Conservation (phyloP, 2,888 invertebrate genomes). For the Eucriotettix oculatus region DNA sequence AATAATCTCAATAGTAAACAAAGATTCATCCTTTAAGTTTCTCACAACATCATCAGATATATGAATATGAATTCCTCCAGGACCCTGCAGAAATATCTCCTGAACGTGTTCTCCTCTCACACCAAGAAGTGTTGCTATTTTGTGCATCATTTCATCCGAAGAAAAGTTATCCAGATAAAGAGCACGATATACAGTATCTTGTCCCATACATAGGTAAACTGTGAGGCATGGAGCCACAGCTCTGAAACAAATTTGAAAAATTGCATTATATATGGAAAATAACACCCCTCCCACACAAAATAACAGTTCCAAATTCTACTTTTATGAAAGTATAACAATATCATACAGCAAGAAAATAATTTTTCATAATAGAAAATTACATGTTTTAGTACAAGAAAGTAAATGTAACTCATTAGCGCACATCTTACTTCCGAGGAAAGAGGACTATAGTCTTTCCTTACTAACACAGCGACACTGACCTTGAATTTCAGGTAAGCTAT, state of each 20-base stretch:
- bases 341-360: too few species aligned
- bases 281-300: background rate
- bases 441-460: too few species aligned
- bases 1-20: slow-evolving; percentile 42
- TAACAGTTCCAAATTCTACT: too few species aligned
- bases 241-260: slow-evolving; percentile 1
- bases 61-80: slow-evolving; percentile 66
- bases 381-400: too few species aligned
- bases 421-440: too few species aligned
- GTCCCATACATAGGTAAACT: slow-evolving; percentile 55
- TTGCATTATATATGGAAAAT: background rate
- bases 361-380: too few species aligned
- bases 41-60: slow-evolving; percentile 73
- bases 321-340: too few species aligned
- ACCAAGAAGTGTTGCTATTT: slow-evolving; percentile 43
- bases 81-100: slow-evolving; percentile 62
- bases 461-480: too few species aligned
- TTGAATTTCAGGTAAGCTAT: too few species aligned
- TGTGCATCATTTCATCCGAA: slow-evolving; percentile 45
- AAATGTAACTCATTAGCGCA: too few species aligned
- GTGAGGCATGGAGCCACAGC: slow-evolving; percentile 33
- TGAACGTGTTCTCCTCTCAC: slow-evolving; percentile 24
- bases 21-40: slow-evolving; percentile 64
- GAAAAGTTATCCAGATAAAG: slow-evolving; percentile 57
- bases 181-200: slow-evolving; percentile 54